phyloP scores from a whole-genome alignment of 2,113 vertebrate species.

The Passer domesticus region DNA sequence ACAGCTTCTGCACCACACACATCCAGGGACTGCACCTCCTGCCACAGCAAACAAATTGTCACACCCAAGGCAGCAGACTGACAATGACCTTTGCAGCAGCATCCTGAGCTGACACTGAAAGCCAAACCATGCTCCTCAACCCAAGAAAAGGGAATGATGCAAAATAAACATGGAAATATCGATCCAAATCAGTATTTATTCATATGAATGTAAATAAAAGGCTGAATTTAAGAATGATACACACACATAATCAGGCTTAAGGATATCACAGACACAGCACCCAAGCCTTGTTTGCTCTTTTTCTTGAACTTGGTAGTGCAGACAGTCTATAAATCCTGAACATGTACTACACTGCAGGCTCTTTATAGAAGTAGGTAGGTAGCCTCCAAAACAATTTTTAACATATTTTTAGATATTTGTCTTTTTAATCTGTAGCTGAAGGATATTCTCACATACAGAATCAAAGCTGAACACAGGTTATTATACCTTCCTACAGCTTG shows the following conservation, averaged over 20 bases:
- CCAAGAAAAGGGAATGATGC: neutral
- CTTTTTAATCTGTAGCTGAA: constrained; percentile 30
- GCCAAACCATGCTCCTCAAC: neutral
- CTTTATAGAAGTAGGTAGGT: neutral
- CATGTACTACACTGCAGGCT: neutral
- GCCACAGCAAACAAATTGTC: neutral
- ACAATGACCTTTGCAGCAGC: neutral
- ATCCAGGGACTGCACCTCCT: neutral
- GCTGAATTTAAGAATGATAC: neutral
- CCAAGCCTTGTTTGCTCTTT: neutral
- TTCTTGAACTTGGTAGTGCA: neutral
- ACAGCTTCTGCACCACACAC: neutral
- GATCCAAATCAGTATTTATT: neutral
- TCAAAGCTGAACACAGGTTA: constrained; percentile 36
- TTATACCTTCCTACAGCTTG: constrained; percentile 18
- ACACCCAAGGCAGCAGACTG: neutral
- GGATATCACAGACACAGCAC: neutral
- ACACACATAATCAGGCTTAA: neutral
- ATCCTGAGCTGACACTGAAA: neutral
- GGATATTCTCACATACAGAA: constrained; percentile 44
- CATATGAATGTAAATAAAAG: neutral
- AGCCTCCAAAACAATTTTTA: neutral
- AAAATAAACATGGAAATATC: neutral
- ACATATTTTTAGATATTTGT: neutral
- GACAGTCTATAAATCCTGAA: neutral